These are phyloP conservation scores for Trogon melanurus DNA, from an alignment of 2,113 vertebrate genomes.

Conservation along the genomic window DNA sequence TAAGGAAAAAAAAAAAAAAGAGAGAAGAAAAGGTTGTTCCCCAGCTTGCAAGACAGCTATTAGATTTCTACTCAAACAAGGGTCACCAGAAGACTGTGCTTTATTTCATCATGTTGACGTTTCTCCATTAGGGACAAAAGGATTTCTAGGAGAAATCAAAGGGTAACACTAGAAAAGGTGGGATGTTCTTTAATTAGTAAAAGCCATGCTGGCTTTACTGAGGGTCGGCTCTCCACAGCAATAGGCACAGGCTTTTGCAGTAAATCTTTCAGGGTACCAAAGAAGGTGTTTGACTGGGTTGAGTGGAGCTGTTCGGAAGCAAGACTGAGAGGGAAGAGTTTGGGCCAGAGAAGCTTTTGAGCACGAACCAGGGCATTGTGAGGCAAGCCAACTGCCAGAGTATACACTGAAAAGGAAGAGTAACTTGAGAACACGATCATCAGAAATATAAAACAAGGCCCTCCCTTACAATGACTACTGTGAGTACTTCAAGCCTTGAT, in stretches of 20 bases:
- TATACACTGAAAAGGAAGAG: neutral
- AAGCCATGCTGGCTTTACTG: neutral
- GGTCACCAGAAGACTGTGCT: neutral
- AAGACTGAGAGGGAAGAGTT: neutral
- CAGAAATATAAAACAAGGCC: neutral
- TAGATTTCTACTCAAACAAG: neutral
- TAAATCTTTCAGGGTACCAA: neutral
- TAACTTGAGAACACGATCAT: neutral
- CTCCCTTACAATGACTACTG: neutral
- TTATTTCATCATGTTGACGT: neutral
- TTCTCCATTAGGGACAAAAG: conserved; percentile 4
- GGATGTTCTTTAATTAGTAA: neutral
- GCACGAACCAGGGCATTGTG: neutral
- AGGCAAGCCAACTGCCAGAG: neutral
- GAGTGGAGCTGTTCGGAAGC: neutral
- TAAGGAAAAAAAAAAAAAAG: neutral
- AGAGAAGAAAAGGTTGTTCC: neutral
- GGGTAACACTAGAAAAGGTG: neutral
- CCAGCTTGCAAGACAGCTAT: neutral
- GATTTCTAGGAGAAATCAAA: neutral
- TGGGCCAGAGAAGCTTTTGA: neutral
- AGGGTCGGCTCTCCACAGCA: neutral
- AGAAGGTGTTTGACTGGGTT: neutral
- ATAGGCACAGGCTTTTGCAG: neutral
- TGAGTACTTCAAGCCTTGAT: neutral